Evolutionary conservation across 2,888 invertebrate species (phyloP), one percentile per base, ranked within the genome.

Genomic region (Synanthedon vespiformis): DNA sequence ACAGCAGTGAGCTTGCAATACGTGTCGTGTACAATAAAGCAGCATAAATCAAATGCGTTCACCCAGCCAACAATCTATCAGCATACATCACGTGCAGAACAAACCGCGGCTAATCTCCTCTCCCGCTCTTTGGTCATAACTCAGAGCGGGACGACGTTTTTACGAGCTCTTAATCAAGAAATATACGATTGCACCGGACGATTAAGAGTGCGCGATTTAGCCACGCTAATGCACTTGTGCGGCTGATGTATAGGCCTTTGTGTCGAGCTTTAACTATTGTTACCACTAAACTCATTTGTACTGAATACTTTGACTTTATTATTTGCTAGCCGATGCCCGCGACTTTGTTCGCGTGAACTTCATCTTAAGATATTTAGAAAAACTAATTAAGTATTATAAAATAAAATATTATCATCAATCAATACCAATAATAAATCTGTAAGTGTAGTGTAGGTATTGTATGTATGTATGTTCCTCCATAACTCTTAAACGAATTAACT

Each of bases 71-170:
- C 44, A 44, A 48, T 48, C 48, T 57, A 61, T 64, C 61, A 59
- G 59, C 56, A 60, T 62, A 54, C 56, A 60, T 62, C 64, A 61
- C 52, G 49, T 14, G 54, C 55, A 50, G 56, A 56, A 62, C 66
- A 68, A 70, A 65, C 67, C 65, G 61, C 65, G 59, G 67, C 68
- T 71, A 74, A 76, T 76, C 74, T 74, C 66, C 72, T 68, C 68
- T 76, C 73, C 68, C 60, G 64, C 68, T 72, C 67, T 66, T 65
- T 55, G 60, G 57, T 60, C 70, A 72, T 83, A 80, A 76, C 67
- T 83, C 76, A 82, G 74, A 77, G 72, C 54, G 70, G 63, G 77
- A 75, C 69, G 85, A 85, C 84, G 72, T 77, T 82, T 85, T 85
- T 84, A 85, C 83, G 85, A 83, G 73, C 68, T 62, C 65, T 67